Base-by-base conservation (phyloP, 2,113 vertebrate species). In the Epinephelus moara region DNA sequence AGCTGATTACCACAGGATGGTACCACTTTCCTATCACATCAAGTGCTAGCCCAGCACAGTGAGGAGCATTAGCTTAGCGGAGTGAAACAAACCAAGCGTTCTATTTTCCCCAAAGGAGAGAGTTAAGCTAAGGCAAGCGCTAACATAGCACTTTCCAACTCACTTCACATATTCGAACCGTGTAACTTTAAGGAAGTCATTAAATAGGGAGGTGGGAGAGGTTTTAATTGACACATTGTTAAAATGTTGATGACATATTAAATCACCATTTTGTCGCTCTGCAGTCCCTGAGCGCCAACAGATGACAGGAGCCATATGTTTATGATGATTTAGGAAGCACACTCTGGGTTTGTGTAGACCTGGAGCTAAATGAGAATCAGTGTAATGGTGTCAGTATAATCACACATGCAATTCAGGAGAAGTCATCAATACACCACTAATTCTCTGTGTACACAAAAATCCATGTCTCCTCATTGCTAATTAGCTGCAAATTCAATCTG, bases 41-140 rank as follows among this genome's bases (percentile, higher is more conserved):
- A 68, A 49, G 59, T 68, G 80, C 71, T 56, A 68, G 70, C 47
- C 76, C 73, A 56, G 73, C 23, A 0, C 63, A 68, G 64, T 14
- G 62, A 78, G 84, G 70, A 85, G 70, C 88, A 85, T 90, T 89
- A 91, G 87, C 89, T 73, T 90, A 86, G 88, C 70, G 12, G 89
- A 86, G 81, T 82, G 63, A 78, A 90, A 86, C 82, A 91, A 88
- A 76, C 78, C 62, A 78, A 71, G 60, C 42, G 49, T 73, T 67
- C 71, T 60, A 30, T 78, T 84, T 83, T 50, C 49, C 89, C 90
- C 71, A 85, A 50, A 86, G 85, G 84, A 76, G 47, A 53, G 75
- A 74, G 75, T 81, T 67, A 40, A 42, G 80, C 89, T 52, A 77
- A 81, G 74, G 73, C 55, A 70, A 88, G 67, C 10, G 61, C 81